These are phyloP conservation scores for Atrina japonica DNA, from an alignment of 2,888 invertebrate species.

Conservation along the genomic window DNA sequence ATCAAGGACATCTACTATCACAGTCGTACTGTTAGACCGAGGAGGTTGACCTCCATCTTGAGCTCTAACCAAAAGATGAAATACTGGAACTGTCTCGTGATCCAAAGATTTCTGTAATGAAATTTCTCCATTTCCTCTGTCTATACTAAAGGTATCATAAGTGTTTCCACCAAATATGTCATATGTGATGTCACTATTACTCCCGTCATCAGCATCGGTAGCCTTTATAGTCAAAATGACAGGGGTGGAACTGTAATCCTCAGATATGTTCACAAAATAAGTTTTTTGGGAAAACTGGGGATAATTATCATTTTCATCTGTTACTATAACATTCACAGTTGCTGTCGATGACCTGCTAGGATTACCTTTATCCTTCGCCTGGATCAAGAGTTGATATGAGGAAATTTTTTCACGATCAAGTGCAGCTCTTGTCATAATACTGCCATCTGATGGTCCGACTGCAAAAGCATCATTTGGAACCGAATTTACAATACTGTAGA, in stretches of 20 bases:
- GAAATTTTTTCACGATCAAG: slow-evolving; percentile 94
- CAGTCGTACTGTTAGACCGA: slow-evolving; percentile 95
- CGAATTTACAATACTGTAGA: slow-evolving; percentile 82
- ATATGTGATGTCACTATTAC: slow-evolving; percentile 95
- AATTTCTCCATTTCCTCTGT: slow-evolving; percentile 92
- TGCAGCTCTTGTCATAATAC: slow-evolving; percentile 89
- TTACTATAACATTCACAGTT: slow-evolving; percentile 94
- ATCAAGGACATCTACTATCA: slow-evolving; percentile 95
- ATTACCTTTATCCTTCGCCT: slow-evolving; percentile 88
- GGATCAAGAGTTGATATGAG: slow-evolving; percentile 91
- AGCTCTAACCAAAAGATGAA: slow-evolving; percentile 94
- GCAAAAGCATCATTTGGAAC: slow-evolving; percentile 88
- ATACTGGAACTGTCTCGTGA: slow-evolving; percentile 87
- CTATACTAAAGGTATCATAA: slow-evolving; percentile 95
- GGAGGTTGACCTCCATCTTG: slow-evolving; percentile 95
- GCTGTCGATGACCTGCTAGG: slow-evolving; percentile 90
- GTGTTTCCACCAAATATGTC: slow-evolving; percentile 97
- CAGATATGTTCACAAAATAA: slow-evolving; percentile 90
- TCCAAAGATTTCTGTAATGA: slow-evolving; percentile 93
- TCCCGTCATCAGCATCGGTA: slow-evolving; percentile 93
- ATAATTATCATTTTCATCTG: slow-evolving; percentile 97
- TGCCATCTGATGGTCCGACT: slow-evolving; percentile 89
- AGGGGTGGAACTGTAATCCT: slow-evolving; percentile 93
- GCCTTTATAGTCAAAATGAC: slow-evolving; percentile 92
- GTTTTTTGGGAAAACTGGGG: slow-evolving; percentile 93